phyloP scores from a whole-genome alignment of 2,888 invertebrate genomes.

The Melanophora roralis region DNA sequence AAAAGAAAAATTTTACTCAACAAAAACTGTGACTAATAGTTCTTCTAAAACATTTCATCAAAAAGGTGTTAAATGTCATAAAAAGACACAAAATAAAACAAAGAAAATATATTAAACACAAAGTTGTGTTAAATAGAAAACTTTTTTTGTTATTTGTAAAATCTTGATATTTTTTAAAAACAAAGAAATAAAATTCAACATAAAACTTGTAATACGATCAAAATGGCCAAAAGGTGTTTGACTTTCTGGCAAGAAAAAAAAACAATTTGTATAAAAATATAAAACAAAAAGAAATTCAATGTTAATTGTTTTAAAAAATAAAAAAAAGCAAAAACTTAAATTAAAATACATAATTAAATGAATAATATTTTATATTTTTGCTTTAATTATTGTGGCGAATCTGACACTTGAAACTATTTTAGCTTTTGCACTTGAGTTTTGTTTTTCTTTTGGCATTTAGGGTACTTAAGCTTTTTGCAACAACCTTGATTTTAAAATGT shows the following conservation, averaged over 20 bases:
- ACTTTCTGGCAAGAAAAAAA: slow-evolving; percentile 5
- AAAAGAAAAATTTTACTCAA: neutral
- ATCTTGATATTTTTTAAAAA: neutral
- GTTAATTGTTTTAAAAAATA: neutral
- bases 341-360: too few species aligned
- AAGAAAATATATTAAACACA: neutral
- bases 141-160: neutral
- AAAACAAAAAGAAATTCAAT: neutral
- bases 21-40: too few species aligned
- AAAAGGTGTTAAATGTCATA: slow-evolving; percentile 22
- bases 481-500: neutral
- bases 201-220: neutral
- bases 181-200: neutral
- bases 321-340: neutral
- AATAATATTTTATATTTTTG: too few species aligned
- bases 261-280: neutral
- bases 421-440: neutral
- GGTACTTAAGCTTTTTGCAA: neutral
- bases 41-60: neutral
- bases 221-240: slow-evolving; percentile 13
- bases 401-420: slow-evolving; percentile 12
- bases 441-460: neutral
- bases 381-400: neutral
- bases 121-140: neutral
- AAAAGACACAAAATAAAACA: neutral